phyloP scores from a whole-genome alignment of 2,888 invertebrate species.

The Corbicula japonica region DNA sequence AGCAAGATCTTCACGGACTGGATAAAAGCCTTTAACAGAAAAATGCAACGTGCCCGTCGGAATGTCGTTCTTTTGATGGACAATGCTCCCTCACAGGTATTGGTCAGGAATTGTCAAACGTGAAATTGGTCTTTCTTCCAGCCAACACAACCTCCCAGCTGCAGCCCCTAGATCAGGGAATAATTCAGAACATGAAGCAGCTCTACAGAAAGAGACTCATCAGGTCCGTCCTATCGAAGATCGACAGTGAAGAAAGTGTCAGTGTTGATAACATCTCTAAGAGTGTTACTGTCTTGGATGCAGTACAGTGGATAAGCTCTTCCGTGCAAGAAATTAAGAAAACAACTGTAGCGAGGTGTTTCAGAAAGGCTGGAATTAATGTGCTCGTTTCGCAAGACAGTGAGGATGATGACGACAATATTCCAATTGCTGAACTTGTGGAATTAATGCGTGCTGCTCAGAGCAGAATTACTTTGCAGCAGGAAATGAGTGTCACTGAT shows the following conservation, averaged over 20 bases:
- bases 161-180: slow-evolving; percentile 43
- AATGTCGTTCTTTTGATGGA: slow-evolving; percentile 26
- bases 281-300: slow-evolving; percentile 21
- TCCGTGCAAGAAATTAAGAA: slow-evolving; percentile 20
- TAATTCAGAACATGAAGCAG: slow-evolving; percentile 41
- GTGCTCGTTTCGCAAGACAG: background rate
- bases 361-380: background rate
- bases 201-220: slow-evolving; percentile 28
- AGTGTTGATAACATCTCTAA: slow-evolving; percentile 15
- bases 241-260: background rate
- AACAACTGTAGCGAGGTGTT: slow-evolving; percentile 1
- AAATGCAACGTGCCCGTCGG: slow-evolving; percentile 25
- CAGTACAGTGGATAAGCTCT: slow-evolving; percentile 1
- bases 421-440: background rate
- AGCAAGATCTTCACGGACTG: slow-evolving; percentile 25
- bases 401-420: background rate
- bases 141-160: slow-evolving; percentile 39
- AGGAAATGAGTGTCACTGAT: no score
- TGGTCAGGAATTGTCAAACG: slow-evolving; percentile 24
- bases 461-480: no score
- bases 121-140: slow-evolving; percentile 45
- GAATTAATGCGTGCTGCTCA: no score
- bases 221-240: slow-evolving; percentile 24
- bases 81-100: slow-evolving; percentile 10
- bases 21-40: slow-evolving; percentile 30